Evolutionary conservation across 2,888 invertebrate genomes (phyloP).

Genomic region (Drosophila prolongata): DNA sequence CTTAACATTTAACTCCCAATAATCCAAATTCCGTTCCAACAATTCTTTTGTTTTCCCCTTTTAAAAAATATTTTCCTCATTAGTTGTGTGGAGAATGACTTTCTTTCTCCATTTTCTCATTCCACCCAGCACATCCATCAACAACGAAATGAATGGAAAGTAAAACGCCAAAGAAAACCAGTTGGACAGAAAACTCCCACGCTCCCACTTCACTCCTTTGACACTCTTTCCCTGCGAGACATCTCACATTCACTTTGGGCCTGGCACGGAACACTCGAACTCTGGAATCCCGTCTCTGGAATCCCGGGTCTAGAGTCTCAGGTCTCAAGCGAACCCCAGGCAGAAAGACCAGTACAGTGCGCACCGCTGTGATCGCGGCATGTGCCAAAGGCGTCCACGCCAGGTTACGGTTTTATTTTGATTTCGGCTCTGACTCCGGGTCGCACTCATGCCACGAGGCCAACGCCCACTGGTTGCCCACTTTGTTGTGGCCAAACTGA

Average conservation of each 20-base stretch:
- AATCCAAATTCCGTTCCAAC: background rate
- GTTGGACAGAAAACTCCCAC: slow-evolving; percentile 62
- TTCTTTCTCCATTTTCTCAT: background rate
- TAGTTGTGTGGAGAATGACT: background rate
- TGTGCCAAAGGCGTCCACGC: slow-evolving; percentile 65
- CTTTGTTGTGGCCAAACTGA: slow-evolving; percentile 43
- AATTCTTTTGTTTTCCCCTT: background rate
- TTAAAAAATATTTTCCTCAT: background rate
- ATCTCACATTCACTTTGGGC: slow-evolving; percentile 20
- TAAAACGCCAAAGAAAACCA: slow-evolving; percentile 30
- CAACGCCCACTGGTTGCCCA: slow-evolving; percentile 40
- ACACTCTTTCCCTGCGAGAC: slow-evolving; percentile 22
- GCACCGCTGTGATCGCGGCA: slow-evolving; percentile 76
- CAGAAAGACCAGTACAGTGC: slow-evolving; percentile 55
- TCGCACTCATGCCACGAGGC: slow-evolving; percentile 33
- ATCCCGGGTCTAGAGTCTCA: slow-evolving; percentile 6
- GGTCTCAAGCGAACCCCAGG: slow-evolving; percentile 63
- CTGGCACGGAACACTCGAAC: slow-evolving; percentile 50
- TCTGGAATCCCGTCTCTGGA: slow-evolving; percentile 8
- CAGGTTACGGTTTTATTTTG: slow-evolving; percentile 29
- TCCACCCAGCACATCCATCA: background rate
- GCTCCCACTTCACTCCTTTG: slow-evolving; percentile 41
- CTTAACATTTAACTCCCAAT: background rate
- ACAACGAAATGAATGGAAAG: slow-evolving; percentile 3
- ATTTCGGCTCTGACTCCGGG: slow-evolving; percentile 16